phyloP scores from a whole-genome alignment of 2,888 invertebrate species.

The Lycophotia porphyrea region DNA sequence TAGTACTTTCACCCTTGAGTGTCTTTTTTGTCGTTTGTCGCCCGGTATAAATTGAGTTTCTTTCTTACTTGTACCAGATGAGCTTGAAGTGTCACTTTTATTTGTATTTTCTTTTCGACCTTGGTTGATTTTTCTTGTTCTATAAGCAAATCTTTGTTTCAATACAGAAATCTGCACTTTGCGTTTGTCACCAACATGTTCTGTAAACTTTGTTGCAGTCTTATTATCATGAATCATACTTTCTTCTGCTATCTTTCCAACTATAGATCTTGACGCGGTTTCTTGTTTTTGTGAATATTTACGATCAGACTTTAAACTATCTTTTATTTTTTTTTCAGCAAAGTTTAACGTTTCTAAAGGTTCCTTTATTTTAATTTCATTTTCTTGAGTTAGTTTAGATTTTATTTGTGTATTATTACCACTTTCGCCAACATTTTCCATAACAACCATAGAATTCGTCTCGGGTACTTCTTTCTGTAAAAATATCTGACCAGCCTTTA shows the following conservation, averaged over 20 bases:
- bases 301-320: background rate
- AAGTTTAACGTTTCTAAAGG: constrained; percentile 23
- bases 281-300: constrained; percentile 9
- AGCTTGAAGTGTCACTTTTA: constrained; percentile 10
- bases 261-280: background rate
- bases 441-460: background rate
- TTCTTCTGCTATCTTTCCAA: constrained; percentile 11
- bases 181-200: background rate
- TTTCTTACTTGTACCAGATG: constrained; percentile 23
- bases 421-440: too few relatives aligned
- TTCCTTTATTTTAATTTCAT: background rate
- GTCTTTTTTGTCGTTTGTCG: background rate
- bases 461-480: too few relatives aligned
- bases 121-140: constrained; percentile 18
- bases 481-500: too few relatives aligned
- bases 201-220: background rate
- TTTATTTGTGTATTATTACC: too few relatives aligned
- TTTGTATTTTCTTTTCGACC: constrained; percentile 1
- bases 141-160: constrained; percentile 13
- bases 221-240: background rate
- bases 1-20: background rate
- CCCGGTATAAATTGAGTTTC: background rate
- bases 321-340: constrained; percentile 12
- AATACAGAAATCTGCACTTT: constrained; percentile 5
- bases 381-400: background rate